Percentiles rank a stretch among this genome's conserved stretches.
Evolutionary conservation across 2,888 invertebrate species (phyloP).

Genomic region (Plusia festucae): DNA sequence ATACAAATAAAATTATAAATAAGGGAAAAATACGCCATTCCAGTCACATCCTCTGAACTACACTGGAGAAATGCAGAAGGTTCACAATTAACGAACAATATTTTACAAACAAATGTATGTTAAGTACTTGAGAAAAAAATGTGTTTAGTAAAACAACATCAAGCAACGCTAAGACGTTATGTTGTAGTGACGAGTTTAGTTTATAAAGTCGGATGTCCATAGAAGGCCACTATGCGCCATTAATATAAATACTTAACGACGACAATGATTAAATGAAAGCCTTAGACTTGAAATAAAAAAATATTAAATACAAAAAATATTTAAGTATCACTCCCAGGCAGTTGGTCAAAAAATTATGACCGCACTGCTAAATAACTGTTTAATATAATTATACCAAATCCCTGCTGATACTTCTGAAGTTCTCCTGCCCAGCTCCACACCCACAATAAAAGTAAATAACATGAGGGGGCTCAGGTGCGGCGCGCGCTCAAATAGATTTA

Average conservation of each 20-base stretch:
- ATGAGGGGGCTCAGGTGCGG: conserved; percentile 54
- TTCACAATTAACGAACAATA: neutral
- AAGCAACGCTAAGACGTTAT: neutral
- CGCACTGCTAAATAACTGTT: too few species aligned
- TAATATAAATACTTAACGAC: too few species aligned
- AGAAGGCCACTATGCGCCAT: too few species aligned
- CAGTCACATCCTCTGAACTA: conserved; percentile 41
- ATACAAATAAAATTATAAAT: conserved; percentile 66
- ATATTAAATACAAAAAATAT: too few species aligned
- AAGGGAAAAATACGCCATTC: conserved; percentile 60
- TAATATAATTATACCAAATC: too few species aligned
- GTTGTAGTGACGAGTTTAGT: neutral
- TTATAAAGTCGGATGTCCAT: too few species aligned
- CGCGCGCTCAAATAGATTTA: conserved; percentile 55
- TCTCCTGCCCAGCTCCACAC: conserved; percentile 19
- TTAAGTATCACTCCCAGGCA: too few species aligned
- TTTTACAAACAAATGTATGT: neutral
- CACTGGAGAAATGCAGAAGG: conserved; percentile 15
- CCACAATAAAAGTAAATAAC: conserved; percentile 57
- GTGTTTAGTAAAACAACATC: too few species aligned
- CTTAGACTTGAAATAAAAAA: too few species aligned
- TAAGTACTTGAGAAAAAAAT: too few species aligned
- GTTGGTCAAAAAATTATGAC: too few species aligned
- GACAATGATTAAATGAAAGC: too few species aligned
- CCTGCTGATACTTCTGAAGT: conserved; percentile 29